Evolutionary conservation across 2,113 vertebrate species (phyloP), one percentile per base, ranked within the genome.

Genomic region (Procavia capensis): DNA sequence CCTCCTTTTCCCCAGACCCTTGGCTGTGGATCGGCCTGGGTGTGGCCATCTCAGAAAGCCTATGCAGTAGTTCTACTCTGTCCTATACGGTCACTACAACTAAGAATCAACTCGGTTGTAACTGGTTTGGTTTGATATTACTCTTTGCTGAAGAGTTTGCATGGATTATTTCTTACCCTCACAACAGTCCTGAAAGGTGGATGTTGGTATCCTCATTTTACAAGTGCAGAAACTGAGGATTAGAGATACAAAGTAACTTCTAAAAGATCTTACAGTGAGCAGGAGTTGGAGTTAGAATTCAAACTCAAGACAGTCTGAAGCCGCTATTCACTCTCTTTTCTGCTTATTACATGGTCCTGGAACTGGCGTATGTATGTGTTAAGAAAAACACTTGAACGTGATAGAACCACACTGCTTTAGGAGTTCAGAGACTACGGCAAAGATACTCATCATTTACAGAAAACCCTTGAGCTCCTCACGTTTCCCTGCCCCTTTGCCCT

Each of bases 201-300:
- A 50, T 41, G 19, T 89, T 78, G 57, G 64, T 94, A 87, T 88
- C 64, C 43, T 47, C 72, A 63, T 85, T 83, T 87, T 79, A 86
- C 36, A 84, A 70, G 41, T 85, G 66, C 90, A 19, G 76, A 94
- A 91, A 96, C 2, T 64, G 47, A 94, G 39, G 76, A 41, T 29
- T 63, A 43, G 68, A 91, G 59, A 95, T 93, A 74, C 43, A 88
- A 87, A 83, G 90, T 83, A 93, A 88, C 27, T 90, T 79, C 36
- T 93, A 41, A 29, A 34, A 92, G n/a, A 72, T 86, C 19, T 36
- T 5, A 74, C 45, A 92, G 74, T 4, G 54, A 70, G 78, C 36
- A 45, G 43, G 22, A 75, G 14, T 34, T 45, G 7, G 39, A 89
- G 36, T 19, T 84, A 70, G n/a, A 13, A 81, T 66, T 96, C 76